phyloP scores from a whole-genome alignment of 2,113 vertebrate species.

The Carlito syrichta region DNA sequence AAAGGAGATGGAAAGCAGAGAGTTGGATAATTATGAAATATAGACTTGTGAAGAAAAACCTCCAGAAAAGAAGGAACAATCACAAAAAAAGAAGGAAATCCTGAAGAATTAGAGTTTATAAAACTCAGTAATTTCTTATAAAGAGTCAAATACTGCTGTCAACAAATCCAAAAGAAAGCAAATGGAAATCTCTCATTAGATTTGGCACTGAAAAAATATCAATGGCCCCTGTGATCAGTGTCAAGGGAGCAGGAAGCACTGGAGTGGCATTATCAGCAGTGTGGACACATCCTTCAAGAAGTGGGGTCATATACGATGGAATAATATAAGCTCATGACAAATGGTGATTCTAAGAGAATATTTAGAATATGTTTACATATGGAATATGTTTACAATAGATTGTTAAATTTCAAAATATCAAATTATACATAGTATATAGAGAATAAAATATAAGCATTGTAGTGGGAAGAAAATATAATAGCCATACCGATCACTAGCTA shows the following conservation, averaged over 20 bases:
- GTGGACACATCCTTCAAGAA: neutral
- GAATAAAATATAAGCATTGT: neutral
- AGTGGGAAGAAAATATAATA: too few relatives aligned
- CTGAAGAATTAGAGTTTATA: neutral
- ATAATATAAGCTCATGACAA: neutral
- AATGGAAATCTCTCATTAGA: too few relatives aligned
- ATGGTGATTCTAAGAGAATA: neutral
- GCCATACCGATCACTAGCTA: neutral
- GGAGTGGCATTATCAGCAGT: neutral
- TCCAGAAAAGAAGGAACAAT: neutral
- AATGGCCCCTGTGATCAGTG: too few relatives aligned
- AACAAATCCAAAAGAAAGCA: neutral
- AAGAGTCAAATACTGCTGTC: neutral
- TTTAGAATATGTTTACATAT: neutral
- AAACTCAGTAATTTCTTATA: neutral
- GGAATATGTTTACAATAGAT: neutral
- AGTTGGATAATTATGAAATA: neutral
- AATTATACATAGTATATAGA: neutral
- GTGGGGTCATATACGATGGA: neutral
- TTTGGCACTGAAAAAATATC: neutral
- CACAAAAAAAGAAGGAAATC: neutral
- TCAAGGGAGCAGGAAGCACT: too few relatives aligned
- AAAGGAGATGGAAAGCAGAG: neutral
- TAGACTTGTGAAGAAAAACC: neutral
- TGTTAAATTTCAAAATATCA: neutral